Evolutionary conservation across 2,888 invertebrate genomes (phyloP), one percentile per base, ranked within the genome.

Genomic region (Buathra laborator): DNA sequence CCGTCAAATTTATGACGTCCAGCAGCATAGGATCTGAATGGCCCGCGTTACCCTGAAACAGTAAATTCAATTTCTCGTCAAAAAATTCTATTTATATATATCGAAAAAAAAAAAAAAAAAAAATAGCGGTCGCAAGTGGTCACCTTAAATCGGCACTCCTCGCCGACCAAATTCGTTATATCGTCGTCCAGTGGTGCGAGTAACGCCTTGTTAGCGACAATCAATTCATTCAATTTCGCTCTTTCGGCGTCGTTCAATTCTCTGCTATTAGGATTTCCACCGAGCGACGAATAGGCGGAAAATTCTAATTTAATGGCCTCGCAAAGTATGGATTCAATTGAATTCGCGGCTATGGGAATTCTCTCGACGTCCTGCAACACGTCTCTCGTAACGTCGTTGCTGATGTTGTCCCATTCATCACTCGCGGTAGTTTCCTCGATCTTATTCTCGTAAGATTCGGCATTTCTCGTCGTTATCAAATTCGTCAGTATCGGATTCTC

Each of bases 1-100:
- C 98, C 0, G 98, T 98, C 89, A 99, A 95, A 95, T 98, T 98
- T 87, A 98, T 97, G 37, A 98, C 97, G 89, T 97, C 97, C 76
- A 98, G 95, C 5, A 98, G 94, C 66, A 96, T 95, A 0, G 97
- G 97, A 93, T 97, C 96, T 0, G 94, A 93, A 84, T 89, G 93
- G 86, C 89, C 93, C 46, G 91, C 87, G 75, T 91, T 92, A 70
- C 87, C 91, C 93, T 94, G 51, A 59, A 90, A 91, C 72, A 79
- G 76, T 24, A 51, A 83, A 85, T 75, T 4, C 4, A 71, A 53
- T 48, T 53, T 37, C 6, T 37, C 29, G 56, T 46, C 9, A n/a
- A 70, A 51, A 46, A 64, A n/a, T 37, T 37, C 37, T 24, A 24
- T 24, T 24, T 24, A 24, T 24, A 24, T 3, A 24, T 24, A 2